Evolutionary conservation across 2,888 invertebrate species (phyloP).

Genomic region (Iphiclides podalirius): DNA sequence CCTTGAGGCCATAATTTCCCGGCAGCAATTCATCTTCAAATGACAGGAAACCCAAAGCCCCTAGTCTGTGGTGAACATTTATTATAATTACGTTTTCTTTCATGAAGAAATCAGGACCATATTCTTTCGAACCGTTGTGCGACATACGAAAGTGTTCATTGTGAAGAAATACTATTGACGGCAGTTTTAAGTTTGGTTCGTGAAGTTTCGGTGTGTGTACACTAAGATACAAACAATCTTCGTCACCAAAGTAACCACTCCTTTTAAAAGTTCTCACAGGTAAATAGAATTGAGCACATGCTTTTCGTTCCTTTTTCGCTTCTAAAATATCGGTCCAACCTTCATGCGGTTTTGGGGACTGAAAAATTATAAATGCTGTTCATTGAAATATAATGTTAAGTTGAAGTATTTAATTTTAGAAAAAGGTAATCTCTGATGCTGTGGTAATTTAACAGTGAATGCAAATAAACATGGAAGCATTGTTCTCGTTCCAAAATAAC

Average conservation of each 20-base stretch:
- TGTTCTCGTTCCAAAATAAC: too few species aligned
- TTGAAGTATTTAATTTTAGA: too few species aligned
- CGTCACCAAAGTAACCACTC: constrained; percentile 79
- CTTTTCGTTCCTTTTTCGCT: constrained; percentile 81
- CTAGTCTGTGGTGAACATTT: constrained; percentile 61
- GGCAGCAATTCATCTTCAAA: constrained; percentile 62
- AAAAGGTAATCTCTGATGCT: too few species aligned
- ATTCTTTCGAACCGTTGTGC: constrained; percentile 61
- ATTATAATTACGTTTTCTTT: constrained; percentile 65
- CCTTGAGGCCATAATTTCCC: constrained; percentile 70
- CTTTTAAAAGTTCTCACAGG: constrained; percentile 39
- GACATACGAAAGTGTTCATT: constrained; percentile 61
- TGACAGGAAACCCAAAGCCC: constrained; percentile 63
- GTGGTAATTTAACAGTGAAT: too few species aligned
- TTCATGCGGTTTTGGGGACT: constrained; percentile 63
- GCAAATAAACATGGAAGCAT: too few species aligned
- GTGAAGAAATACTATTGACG: constrained; percentile 65
- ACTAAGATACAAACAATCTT: constrained; percentile 84
- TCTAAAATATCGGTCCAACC: constrained; percentile 81
- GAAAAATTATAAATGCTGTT: constrained; percentile 36
- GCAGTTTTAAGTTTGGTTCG: constrained; percentile 41
- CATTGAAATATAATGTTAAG: too few species aligned
- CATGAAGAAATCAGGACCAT: constrained; percentile 71
- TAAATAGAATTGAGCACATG: constrained; percentile 81
- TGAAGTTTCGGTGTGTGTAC: constrained; percentile 82